A percentile compares a stretch with the other conserved stretches of the same genome.
Evolutionary conservation across 2,113 vertebrate genomes (phyloP).

Genomic region (Austrofundulus limnaeus): DNA sequence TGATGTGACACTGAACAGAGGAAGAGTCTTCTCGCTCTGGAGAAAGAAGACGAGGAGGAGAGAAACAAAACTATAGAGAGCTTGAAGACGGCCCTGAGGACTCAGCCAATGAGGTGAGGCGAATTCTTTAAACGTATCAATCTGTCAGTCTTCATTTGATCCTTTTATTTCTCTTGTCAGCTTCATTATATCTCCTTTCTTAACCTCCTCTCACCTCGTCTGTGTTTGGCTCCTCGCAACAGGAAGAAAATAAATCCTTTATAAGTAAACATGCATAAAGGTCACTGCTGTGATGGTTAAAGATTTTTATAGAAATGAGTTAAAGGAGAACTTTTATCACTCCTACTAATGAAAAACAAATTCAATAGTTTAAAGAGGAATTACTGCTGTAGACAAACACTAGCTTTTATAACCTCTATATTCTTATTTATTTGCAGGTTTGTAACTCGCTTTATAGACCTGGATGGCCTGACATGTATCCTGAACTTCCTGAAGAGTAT

Average conservation of each 20-base stretch:
- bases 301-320: background rate
- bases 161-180: constrained; percentile 18
- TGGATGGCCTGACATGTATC: constrained; percentile 96
- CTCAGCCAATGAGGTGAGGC: constrained; percentile 95
- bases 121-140: background rate
- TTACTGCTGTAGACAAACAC: no score
- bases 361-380: no score
- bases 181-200: constrained; percentile 13
- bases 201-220: constrained; percentile 26
- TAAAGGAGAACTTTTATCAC: background rate
- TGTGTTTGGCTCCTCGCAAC: constrained; percentile 1
- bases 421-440: constrained; percentile 81
- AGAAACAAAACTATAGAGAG: constrained; percentile 98
- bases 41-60: constrained; percentile 96
- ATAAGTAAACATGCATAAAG: constrained; percentile 13
- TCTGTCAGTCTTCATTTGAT: background rate
- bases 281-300: constrained; percentile 6
- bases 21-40: constrained; percentile 91
- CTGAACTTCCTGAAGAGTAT: constrained; percentile 98
- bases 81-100: constrained; percentile 95
- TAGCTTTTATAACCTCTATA: background rate
- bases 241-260: constrained; percentile 37
- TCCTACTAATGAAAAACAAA: no score
- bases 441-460: constrained; percentile 96
- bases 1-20: constrained; percentile 77